Conservation (phyloP, 2,797 vertebrate genomes). For the Allobates femoralis region DNA sequence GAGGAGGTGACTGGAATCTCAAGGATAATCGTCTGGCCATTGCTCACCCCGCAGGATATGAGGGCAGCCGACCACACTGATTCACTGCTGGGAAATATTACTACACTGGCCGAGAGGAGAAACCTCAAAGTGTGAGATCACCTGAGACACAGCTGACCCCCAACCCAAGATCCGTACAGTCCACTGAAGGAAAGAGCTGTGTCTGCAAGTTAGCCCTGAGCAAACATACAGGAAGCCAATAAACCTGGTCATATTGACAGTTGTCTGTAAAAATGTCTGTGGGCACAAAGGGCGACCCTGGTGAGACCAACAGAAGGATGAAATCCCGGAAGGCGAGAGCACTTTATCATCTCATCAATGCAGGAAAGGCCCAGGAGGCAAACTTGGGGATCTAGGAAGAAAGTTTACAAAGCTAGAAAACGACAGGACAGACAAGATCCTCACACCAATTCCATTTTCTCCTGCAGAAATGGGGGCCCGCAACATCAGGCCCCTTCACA, state of each 20-base stretch:
- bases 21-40: constrained; percentile 16
- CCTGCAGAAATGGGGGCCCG: too few relatives aligned
- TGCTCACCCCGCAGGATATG: constrained; percentile 55
- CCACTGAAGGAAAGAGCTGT: neutral
- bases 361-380: too few relatives aligned
- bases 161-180: neutral
- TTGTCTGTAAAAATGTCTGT: neutral
- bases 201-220: neutral
- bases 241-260: neutral
- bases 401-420: too few relatives aligned
- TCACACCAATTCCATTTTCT: too few relatives aligned
- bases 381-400: too few relatives aligned
- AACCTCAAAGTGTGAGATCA: constrained; percentile 47
- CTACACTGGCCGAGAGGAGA: constrained; percentile 22
- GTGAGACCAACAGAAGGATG: neutral
- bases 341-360: too few relatives aligned
- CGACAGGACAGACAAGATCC: too few relatives aligned
- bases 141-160: neutral
- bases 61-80: constrained; percentile 46
- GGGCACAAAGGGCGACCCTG: neutral
- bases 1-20: constrained; percentile 14
- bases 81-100: constrained; percentile 58
- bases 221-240: neutral
- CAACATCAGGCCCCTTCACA: too few relatives aligned
- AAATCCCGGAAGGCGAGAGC: neutral